Conservation (phyloP, 2,888 invertebrate species). For the Xanthorhoe designata region DNA sequence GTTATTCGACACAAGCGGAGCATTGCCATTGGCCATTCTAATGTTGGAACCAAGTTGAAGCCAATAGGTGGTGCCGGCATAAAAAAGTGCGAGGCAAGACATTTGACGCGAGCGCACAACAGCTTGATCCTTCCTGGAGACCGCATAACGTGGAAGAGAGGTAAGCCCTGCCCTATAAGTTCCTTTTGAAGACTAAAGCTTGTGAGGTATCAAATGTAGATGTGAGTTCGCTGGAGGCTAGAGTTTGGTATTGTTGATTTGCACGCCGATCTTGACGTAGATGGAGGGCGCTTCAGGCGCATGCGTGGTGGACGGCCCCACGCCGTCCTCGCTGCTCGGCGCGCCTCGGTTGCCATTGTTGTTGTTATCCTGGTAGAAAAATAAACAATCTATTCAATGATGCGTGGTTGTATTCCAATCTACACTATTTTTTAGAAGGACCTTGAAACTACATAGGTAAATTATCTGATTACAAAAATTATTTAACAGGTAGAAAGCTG, state of each 20-base stretch:
- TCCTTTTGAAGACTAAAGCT: background rate
- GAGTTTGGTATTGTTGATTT: constrained; percentile 52
- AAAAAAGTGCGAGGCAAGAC: constrained; percentile 1
- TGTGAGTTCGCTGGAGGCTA: constrained; percentile 12
- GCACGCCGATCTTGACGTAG: constrained; percentile 25
- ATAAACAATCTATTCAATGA: background rate
- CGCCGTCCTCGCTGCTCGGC: constrained; percentile 5
- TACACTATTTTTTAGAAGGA: too few relatives aligned
- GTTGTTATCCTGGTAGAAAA: constrained; percentile 21
- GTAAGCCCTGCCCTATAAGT: background rate
- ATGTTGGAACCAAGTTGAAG: too few relatives aligned
- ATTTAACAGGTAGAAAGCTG: too few relatives aligned
- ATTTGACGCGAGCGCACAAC: background rate
- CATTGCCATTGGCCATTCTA: too few relatives aligned
- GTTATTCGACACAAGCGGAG: too few relatives aligned
- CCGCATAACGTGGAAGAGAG: background rate
- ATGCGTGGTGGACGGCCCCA: background rate
- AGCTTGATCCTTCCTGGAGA: background rate
- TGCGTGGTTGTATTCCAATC: background rate
- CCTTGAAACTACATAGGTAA: too few relatives aligned
- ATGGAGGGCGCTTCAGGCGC: constrained; percentile 15
- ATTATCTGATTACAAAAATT: too few relatives aligned
- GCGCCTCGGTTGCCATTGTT: constrained; percentile 26
- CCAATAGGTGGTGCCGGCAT: too few relatives aligned
- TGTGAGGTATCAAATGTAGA: background rate